Conservation (phyloP, 2,888 invertebrate species). For the Brachyptera putata region DNA sequence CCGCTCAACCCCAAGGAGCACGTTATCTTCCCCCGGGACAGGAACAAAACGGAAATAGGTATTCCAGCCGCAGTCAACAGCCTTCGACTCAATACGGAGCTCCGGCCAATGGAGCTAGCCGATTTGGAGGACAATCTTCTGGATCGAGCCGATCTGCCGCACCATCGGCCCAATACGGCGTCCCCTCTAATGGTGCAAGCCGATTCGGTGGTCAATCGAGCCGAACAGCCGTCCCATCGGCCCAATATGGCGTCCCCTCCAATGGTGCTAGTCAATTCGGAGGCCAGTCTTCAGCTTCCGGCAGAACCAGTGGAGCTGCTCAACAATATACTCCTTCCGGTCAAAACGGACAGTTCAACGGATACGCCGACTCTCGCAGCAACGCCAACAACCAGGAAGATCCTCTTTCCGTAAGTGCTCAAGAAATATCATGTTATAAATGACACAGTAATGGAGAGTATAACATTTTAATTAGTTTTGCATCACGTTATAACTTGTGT, state of each 20-base stretch:
- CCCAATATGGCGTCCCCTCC: constrained; percentile 39
- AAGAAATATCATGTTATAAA: no score
- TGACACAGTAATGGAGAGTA: no score
- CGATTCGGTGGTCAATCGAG: background rate
- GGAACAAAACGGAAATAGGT: background rate
- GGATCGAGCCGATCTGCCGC: no score
- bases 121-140: constrained; percentile 17
- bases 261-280: constrained; percentile 17
- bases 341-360: no score
- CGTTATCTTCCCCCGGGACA: constrained; percentile 7
- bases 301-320: no score
- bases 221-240: constrained; percentile 37
- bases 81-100: background rate
- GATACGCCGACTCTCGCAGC: no score
- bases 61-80: background rate
- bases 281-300: no score
- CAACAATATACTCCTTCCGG: no score
- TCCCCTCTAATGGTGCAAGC: background rate
- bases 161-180: background rate
- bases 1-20: background rate
- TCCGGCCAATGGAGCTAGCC: background rate
- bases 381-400: no score
- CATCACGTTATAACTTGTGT: no score
- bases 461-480: no score
- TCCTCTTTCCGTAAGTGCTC: no score